A percentile compares a stretch with the other conserved stretches of the same genome.
These are phyloP conservation scores for Bolinopsis microptera DNA, from an alignment of 37 sponge, comb jelly and placozoan genomes.

Conservation along the genomic window DNA sequence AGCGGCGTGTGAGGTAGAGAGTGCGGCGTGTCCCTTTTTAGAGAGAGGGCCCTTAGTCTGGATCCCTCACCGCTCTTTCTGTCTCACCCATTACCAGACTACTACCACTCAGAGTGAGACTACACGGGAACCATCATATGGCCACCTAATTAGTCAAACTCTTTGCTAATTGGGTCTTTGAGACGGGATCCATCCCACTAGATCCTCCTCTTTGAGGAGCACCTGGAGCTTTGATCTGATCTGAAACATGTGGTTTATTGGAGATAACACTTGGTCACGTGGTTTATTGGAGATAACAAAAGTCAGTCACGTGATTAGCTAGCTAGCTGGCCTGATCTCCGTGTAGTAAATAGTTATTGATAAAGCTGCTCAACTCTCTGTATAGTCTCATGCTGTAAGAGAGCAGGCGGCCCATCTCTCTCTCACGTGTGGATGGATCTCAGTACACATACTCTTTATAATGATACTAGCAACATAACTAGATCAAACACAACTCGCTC, in stretches of 20 bases:
- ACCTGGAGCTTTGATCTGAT: background rate
- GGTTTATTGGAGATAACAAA: no score
- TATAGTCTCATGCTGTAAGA: background rate
- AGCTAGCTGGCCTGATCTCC: no score
- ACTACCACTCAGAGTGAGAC: background rate
- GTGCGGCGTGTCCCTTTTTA: background rate
- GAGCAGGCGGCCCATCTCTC: background rate
- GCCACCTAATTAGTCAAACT: background rate
- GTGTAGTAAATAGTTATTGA: background rate
- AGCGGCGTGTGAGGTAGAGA: no score
- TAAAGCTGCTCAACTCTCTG: background rate
- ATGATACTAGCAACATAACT: background rate
- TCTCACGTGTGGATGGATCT: background rate
- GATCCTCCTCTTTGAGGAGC: background rate
- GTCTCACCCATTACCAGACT: background rate
- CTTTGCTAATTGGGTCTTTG: background rate
- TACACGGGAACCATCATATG: background rate
- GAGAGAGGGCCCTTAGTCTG: background rate
- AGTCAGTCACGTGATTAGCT: no score
- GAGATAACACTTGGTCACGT: background rate
- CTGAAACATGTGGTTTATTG: background rate
- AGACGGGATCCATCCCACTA: no score
- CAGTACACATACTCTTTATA: background rate
- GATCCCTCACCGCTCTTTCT: background rate
- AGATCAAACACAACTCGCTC: background rate